A percentile compares a stretch with the other conserved stretches of the same genome.
Evolutionary conservation across 2,113 vertebrate species (phyloP).

Genomic region (Psilopsiagon aymara): DNA sequence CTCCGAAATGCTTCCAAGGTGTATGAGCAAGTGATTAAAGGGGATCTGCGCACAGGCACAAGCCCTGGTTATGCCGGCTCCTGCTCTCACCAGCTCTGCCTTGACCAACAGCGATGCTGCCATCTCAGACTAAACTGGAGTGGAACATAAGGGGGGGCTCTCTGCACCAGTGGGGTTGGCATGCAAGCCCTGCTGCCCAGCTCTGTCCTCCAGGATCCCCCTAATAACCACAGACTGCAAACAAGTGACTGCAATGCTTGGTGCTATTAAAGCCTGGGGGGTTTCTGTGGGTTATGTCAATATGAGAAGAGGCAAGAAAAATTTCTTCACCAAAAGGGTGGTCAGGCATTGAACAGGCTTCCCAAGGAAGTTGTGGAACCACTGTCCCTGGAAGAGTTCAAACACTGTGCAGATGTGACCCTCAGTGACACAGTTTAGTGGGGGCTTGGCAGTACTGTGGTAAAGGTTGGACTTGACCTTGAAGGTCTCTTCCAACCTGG

Average conservation of each 20-base stretch:
- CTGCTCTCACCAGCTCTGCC: background rate
- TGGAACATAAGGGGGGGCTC: background rate
- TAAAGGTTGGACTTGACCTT: background rate
- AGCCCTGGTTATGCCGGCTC: fast-evolving
- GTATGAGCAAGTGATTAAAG: background rate
- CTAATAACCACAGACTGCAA: background rate
- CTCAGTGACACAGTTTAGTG: background rate
- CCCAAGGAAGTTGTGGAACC: background rate
- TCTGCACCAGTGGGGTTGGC: fast-evolving
- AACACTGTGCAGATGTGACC: background rate
- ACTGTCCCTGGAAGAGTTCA: background rate
- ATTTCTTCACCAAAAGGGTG: background rate
- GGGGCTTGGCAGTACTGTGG: background rate
- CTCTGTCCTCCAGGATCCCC: background rate
- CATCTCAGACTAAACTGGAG: background rate
- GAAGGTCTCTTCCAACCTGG: background rate
- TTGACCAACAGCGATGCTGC: background rate
- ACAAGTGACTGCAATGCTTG: background rate
- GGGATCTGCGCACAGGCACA: background rate
- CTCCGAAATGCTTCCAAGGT: background rate
- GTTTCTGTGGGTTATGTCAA: background rate
- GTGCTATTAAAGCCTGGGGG: background rate
- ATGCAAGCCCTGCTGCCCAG: background rate
- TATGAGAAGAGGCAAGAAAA: background rate
- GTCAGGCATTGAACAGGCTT: background rate